Base-by-base conservation (phyloP, 2,113 vertebrate species). In the Nerophis lumbriciformis region DNA sequence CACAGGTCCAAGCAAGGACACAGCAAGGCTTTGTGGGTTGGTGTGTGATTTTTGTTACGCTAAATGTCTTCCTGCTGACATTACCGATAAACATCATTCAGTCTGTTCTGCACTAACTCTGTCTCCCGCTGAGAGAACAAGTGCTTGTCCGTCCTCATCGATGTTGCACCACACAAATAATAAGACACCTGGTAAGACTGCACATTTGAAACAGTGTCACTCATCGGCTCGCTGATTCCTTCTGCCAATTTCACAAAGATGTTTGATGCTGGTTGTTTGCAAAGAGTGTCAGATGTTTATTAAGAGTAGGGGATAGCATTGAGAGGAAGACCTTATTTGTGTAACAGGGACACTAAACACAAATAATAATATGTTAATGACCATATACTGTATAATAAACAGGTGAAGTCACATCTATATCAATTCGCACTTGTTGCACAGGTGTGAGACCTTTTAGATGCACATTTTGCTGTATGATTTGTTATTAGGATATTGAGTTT, bases 11-110 rank as follows among this genome's bases (percentile, higher is more conserved):
- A 75, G 71, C 72, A 79, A 82, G 71, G 71, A 73, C 80, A 65
- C 76, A 76, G 79, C 75, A 28, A 59, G 69, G 71, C 65, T 59
- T 62, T 67, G 4, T 48, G 6, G 48, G 42, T 68, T 44, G 51
- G 59, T 71, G 76, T 68, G 54, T 63, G 61, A 64, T 49, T 69
- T 70, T 82, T 84, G 80, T 84, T 45, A 42, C 73, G 56, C 67
- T 82, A 84, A 85, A 84, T 80, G 77, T 82, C 78, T 77, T 77
- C 73, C 71, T 63, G 54, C 69, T 61, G 66, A 74, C 65, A 70
- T 69, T 65, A 66, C 63, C 67, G 76, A 73, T 71, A 79, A 66
- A 78, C 82, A 82, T 83, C 77, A 78, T 66, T 85, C 82, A 83
- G 67, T 66, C 57, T 68, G 76, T 77, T 79, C 74, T 37, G 68